These are phyloP conservation scores for Morphnarchus princeps DNA, from an alignment of 2,113 vertebrate genomes.

Conservation along the genomic window DNA sequence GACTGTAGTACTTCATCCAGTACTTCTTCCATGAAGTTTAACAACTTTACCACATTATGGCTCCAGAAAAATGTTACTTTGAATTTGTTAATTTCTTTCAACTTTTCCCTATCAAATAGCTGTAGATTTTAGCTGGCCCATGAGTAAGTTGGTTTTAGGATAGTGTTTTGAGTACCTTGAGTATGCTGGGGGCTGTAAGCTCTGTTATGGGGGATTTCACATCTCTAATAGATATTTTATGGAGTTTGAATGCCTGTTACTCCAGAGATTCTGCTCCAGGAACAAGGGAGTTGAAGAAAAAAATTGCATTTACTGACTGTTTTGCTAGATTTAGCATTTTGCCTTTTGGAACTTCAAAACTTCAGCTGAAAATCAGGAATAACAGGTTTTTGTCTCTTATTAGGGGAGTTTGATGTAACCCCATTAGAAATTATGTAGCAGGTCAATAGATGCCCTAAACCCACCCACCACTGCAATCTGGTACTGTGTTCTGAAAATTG, in stretches of 20 bases:
- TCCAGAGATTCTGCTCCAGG: background rate
- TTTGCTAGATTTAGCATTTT: background rate
- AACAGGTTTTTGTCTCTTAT: background rate
- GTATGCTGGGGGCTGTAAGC: background rate
- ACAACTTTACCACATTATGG: background rate
- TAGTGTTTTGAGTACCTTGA: background rate
- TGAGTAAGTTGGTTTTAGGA: background rate
- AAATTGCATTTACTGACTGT: accelerated
- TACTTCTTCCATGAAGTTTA: background rate
- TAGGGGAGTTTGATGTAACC: background rate
- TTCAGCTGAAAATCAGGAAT: background rate
- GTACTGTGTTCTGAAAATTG: background rate
- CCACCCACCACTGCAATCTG: background rate
- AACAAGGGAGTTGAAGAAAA: background rate
- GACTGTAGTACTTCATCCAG: background rate
- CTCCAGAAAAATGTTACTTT: background rate
- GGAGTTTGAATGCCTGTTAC: background rate
- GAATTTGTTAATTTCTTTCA: background rate
- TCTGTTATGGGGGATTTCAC: background rate
- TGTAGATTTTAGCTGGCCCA: background rate
- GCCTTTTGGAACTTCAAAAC: background rate
- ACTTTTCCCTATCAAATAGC: background rate
- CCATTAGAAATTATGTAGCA: background rate
- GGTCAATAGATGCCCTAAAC: background rate
- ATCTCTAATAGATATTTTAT: background rate